Percentiles rank a stretch among this genome's conserved stretches.
phyloP scores from a whole-genome alignment of 2,888 invertebrate species.

The Prosapia bicincta region DNA sequence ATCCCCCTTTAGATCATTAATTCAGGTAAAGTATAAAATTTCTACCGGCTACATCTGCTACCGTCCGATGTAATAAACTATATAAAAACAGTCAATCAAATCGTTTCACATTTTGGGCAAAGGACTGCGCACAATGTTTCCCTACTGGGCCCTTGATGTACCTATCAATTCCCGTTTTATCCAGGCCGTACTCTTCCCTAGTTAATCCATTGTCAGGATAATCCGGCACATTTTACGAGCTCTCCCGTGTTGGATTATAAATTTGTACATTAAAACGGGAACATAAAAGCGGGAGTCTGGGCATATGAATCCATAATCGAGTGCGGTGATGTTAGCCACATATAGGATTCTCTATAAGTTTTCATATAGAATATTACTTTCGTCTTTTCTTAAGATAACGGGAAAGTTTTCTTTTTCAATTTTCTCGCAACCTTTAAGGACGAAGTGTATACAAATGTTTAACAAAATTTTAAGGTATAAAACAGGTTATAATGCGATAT shows the following conservation, averaged over 20 bases:
- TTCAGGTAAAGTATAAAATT: background rate
- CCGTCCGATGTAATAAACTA: too few species aligned
- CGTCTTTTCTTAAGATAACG: too few species aligned
- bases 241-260: background rate
- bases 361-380: too few species aligned
- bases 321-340: background rate
- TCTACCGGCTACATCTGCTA: background rate
- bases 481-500: too few species aligned
- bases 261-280: background rate
- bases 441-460: too few species aligned
- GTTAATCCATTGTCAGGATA: background rate
- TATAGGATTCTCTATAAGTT: too few species aligned
- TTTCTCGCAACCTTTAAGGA: too few species aligned
- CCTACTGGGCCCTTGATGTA: background rate
- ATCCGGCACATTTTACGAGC: background rate
- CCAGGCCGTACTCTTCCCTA: background rate
- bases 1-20: background rate
- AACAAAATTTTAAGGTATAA: too few species aligned
- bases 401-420: too few species aligned
- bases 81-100: background rate
- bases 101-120: background rate
- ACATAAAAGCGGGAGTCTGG: background rate
- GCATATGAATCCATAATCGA: background rate
- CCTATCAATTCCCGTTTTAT: constrained; percentile 2
- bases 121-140: background rate